phyloP scores from a whole-genome alignment of 1,140 invertebrate genomes.

The Brevipalpus yothersi region DNA sequence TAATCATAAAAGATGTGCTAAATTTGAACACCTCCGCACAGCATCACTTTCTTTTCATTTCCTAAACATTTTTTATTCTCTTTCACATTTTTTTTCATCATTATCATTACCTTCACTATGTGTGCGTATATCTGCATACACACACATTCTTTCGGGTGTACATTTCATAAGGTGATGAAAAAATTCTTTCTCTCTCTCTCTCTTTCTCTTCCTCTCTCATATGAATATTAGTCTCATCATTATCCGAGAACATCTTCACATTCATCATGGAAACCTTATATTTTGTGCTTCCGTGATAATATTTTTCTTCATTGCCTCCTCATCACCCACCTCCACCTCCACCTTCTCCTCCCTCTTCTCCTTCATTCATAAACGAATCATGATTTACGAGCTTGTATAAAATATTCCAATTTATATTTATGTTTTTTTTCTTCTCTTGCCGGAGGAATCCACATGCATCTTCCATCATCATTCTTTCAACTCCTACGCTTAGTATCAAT shows the following conservation, averaged over 20 bases:
- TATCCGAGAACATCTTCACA: background rate
- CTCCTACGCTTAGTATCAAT: no score
- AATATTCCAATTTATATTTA: background rate
- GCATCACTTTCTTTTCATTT: background rate
- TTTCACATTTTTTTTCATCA: no score
- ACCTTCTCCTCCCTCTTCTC: background rate
- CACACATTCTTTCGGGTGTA: no score
- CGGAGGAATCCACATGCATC: no score
- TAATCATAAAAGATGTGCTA: background rate
- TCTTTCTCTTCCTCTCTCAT: no score
- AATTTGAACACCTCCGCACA: background rate
- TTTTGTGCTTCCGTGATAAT: background rate
- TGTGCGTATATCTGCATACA: no score
- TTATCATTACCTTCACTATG: no score
- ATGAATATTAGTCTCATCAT: background rate
- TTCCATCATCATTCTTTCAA: no score
- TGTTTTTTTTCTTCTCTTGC: no score
- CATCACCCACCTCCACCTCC: background rate
- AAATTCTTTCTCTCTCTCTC: no score
- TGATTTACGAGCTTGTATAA: background rate
- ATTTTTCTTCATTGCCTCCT: background rate
- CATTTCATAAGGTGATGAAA: no score
- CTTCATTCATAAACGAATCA: background rate
- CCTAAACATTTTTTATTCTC: no score
- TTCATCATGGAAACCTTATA: background rate